Evolutionary conservation across 2,797 vertebrate species (phyloP), one percentile per base, ranked within the genome.

Genomic region (Emys orbicularis): DNA sequence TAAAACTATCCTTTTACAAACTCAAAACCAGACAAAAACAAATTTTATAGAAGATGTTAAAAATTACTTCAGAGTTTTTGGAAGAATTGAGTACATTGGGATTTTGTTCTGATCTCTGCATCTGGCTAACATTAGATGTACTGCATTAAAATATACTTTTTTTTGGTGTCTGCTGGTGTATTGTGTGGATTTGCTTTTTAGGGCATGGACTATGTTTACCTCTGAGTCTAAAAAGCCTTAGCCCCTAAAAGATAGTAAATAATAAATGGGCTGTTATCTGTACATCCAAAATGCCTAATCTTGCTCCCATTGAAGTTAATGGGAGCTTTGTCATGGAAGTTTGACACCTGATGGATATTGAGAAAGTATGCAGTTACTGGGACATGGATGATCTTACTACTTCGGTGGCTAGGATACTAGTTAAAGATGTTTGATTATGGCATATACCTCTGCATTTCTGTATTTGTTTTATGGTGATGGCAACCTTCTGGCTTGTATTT

Each of bases 101-200:
- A 89, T 84, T 93, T 92, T 91, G 37, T 50, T 91, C 86, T 92
- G 79, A 88, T 89, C 56, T 92, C 90, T 88, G 65, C 37, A 83
- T 44, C 25, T 59, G 37, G 29, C 79, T 84, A 53, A 86, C 34
- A 83, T 31, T 7, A 8, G 44, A 54, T 77, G n/a, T 87, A 37
- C 34, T 1, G 0, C 23, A 25, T 44, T 44, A 76, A 41, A 76
- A 13, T 44, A 76, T 44, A 76, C 87, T 90, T 19, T 76, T 15
- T 83, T 89, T 65, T 2, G 0, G 27, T 34, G 34, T 65, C 34
- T 19, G 34, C 4, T 83, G 89, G 85, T 83, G 4, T 56, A 86
- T 81, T 83, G 3, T 49, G 12, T 41, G 13, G 50, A 29, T 37
- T 68, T 68, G 34, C 31, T 65, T n/a, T 65, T 65, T 59, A 34